Percentiles rank a stretch among this genome's conserved stretches.
Conservation (phyloP, 2,113 vertebrate species). For the Capreolus pygargus region DNA sequence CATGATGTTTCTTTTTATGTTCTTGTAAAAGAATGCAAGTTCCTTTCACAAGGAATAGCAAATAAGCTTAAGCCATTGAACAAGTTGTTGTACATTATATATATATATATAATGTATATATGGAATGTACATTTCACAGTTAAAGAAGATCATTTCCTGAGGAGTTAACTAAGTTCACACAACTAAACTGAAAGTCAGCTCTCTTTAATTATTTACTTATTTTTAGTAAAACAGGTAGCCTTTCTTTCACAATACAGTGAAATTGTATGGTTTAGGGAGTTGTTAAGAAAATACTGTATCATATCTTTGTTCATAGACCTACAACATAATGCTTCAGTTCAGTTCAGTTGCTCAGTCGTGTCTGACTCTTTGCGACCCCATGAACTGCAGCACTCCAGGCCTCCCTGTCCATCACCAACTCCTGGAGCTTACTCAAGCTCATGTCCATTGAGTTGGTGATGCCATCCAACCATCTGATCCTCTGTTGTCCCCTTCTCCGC, state of each 20-base stretch:
- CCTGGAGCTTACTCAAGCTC: too few species aligned
- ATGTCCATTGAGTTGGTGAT: too few species aligned
- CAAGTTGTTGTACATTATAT: neutral
- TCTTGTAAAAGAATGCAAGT: neutral
- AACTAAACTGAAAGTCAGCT: neutral
- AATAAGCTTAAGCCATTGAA: neutral
- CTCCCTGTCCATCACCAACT: too few species aligned
- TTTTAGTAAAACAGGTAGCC: neutral
- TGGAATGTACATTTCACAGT: neutral
- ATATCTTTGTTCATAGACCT: neutral
- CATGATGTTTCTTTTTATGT: neutral
- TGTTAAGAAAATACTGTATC: neutral
- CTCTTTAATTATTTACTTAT: neutral
- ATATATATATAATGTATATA: neutral
- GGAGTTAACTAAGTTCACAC: neutral
- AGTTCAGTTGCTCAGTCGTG: neutral
- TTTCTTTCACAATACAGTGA: neutral
- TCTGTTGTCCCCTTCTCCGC: too few species aligned
- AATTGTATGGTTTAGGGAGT: neutral
- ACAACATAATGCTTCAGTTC: neutral
- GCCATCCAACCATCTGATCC: too few species aligned
- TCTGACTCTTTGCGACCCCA: neutral
- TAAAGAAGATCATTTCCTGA: neutral
- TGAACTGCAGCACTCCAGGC: neutral
- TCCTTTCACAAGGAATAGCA: neutral